These are phyloP conservation scores for Loripinus fragilis DNA, from an alignment of 2,888 invertebrate species.

Conservation along the genomic window DNA sequence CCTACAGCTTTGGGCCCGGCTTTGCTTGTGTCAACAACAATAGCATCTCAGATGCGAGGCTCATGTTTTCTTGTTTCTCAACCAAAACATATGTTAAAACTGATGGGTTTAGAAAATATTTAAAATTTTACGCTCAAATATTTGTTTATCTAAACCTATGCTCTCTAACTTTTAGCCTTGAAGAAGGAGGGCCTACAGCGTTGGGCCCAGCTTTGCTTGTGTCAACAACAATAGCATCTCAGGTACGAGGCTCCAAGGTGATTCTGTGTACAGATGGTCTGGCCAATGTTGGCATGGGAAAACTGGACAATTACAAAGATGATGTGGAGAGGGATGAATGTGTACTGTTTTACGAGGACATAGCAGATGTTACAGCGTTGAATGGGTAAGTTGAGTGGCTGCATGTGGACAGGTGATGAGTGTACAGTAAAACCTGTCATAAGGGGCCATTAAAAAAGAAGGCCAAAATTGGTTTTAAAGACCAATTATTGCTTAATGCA, in stretches of 20 bases:
- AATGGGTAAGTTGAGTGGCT: constrained; percentile 80
- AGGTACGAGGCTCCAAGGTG: constrained; percentile 81
- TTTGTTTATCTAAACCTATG: background rate
- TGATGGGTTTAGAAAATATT: no score
- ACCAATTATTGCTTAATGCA: no score
- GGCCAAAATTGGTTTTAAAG: no score
- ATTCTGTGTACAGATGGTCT: constrained; percentile 83
- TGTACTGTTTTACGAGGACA: constrained; percentile 71
- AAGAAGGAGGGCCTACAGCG: constrained; percentile 81
- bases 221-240: constrained; percentile 77
- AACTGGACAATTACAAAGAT: constrained; percentile 67
- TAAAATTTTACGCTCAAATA: no score
- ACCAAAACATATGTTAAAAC: no score
- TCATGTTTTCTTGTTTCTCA: no score
- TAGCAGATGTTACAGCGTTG: constrained; percentile 66
- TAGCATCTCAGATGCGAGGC: constrained; percentile 66
- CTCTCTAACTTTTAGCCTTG: constrained; percentile 65
- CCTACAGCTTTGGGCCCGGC: constrained; percentile 82
- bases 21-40: constrained; percentile 75
- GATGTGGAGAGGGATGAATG: constrained; percentile 63
- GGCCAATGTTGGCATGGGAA: constrained; percentile 82
- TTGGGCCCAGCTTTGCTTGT: constrained; percentile 81
- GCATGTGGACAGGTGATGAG: no score
- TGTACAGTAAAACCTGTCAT: no score
- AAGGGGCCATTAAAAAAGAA: no score